Evolutionary conservation across 2,113 vertebrate genomes (phyloP), one percentile per base, ranked within the genome.

Genomic region (Aix galericulata): DNA sequence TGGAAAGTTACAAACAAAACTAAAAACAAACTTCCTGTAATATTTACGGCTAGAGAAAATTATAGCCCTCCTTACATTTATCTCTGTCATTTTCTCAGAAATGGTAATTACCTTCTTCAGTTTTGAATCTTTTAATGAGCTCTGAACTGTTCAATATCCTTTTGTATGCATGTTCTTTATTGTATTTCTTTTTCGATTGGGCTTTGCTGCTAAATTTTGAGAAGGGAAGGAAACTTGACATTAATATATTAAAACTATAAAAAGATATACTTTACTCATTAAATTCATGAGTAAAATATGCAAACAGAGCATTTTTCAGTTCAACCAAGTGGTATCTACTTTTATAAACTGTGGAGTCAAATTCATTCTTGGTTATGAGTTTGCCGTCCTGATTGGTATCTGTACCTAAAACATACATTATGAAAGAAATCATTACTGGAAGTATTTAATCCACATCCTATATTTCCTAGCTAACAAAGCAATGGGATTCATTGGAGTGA

Each of bases 61-160:
- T 8, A 69, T 86, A 89, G 92, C 78, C 29, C 17, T 76, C 48
- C 34, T 89, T 80, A 53, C 22, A 93, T 94, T 97, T 95, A 66
- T 95, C 68, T 46, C 26, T 84, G 32, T 81, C 34, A 89, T 94
- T 96, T 97, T 95, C 40, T 97, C 10, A 13, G 60, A 95, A 97
- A 90, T 82, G 8, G 16, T 40, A 97, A 71, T 94, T 97, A 80
- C 67, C 60, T 46, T 66, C 59, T 93, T 69, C 48, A 71, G 14
- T 50, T 96, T 91, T 94, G 25, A 93, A 77, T 95, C 40, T 90
- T 76, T n/a, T 93, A 96, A 96, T 94, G 80, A 96, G 62, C 55
- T 91, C 23, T 59, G 95, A 67, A 93, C 26, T 73, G 20, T 91
- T 96, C 90, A 91, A 64, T 96, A 67, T 31, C 31, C 50, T 85